Conservation (phyloP, 1,140 invertebrate species). For the Papilio aristodemus region DNA sequence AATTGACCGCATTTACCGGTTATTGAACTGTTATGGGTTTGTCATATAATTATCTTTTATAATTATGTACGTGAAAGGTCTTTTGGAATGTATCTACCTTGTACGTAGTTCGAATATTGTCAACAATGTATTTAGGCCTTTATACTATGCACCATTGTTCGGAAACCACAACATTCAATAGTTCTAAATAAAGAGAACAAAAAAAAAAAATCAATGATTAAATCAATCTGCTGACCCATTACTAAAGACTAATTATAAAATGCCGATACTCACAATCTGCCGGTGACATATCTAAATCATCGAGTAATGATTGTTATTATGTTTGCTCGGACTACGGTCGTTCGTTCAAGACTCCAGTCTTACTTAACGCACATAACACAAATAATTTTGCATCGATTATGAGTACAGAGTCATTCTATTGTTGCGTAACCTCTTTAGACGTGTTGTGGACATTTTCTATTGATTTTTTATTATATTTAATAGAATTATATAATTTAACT, state of each 20-base stretch:
- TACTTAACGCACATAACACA: constrained; percentile 21
- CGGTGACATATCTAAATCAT: constrained; percentile 6
- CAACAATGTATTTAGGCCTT: too few species aligned
- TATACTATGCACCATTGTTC: too few species aligned
- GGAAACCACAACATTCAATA: too few species aligned
- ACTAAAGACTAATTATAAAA: too few species aligned
- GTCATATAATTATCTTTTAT: not conserved
- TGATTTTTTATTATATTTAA: not conserved
- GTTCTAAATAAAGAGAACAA: too few species aligned
- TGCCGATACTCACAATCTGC: too few species aligned
- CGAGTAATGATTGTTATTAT: not conserved
- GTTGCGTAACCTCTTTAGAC: not conserved
- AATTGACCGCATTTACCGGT: constrained; percentile 5
- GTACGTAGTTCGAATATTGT: too few species aligned
- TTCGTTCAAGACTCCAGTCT: not conserved
- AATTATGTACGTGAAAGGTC: too few species aligned
- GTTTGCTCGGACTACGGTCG: not conserved
- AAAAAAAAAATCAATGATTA: too few species aligned
- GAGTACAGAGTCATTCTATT: constrained; percentile 9
- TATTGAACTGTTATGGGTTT: constrained; percentile 2
- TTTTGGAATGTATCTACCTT: too few species aligned
- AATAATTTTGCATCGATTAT: constrained; percentile 26
- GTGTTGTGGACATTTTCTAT: not conserved
- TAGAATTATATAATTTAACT: not conserved
- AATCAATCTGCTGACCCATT: too few species aligned